Conservation (phyloP, 1,140 invertebrate genomes). For the Caenorhabditis inopinata region DNA sequence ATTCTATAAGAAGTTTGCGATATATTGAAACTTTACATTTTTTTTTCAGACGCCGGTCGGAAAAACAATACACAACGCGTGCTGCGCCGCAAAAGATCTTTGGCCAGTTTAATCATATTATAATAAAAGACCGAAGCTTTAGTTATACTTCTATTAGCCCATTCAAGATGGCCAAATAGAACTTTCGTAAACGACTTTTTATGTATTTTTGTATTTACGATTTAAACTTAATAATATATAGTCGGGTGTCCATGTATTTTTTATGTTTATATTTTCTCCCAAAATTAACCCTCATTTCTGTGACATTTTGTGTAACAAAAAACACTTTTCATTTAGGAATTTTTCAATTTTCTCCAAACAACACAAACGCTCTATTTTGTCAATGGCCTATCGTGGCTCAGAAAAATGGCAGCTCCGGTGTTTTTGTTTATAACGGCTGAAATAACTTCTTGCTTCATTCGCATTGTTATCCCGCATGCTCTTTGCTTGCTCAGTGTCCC, state of each 20-base stretch:
- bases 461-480: background rate
- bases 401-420: background rate
- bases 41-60: background rate
- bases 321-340: no score
- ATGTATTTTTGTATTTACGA: no score
- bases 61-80: background rate
- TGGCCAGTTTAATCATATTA: background rate
- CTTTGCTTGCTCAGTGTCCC: background rate
- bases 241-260: background rate
- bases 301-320: no score
- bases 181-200: no score
- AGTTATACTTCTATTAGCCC: no score
- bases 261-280: background rate
- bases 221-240: no score
- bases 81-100: background rate
- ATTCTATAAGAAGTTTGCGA: background rate
- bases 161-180: no score
- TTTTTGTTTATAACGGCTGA: background rate
- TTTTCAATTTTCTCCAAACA: no score
- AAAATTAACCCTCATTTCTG: no score
- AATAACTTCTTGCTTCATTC: background rate
- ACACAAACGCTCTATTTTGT: no score
- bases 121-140: no score
- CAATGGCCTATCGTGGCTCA: no score
- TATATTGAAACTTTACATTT: background rate